Evolutionary conservation across 2,113 vertebrate species (phyloP).

Genomic region (Fregata magnificens): DNA sequence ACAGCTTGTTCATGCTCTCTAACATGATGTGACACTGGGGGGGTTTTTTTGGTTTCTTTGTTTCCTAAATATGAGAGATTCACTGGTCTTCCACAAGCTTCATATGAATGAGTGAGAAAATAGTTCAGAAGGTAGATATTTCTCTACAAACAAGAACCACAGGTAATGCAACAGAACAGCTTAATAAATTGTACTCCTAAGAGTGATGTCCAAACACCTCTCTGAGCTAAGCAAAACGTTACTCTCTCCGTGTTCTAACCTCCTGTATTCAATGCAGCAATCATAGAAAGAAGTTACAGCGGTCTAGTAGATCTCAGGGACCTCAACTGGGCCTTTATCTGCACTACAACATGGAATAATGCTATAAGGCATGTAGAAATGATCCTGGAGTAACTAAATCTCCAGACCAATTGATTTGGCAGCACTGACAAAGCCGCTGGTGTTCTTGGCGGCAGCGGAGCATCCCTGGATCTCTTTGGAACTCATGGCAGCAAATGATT

Average conservation of each 20-base stretch:
- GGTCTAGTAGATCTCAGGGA: not conserved
- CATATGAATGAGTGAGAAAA: not conserved
- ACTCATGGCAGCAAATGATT: not conserved
- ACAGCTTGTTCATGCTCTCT: not conserved
- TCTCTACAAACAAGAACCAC: not conserved
- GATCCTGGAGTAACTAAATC: not conserved
- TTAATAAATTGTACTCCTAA: not conserved
- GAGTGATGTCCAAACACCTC: not conserved
- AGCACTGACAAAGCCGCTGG: not conserved
- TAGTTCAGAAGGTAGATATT: not conserved
- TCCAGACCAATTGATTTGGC: not conserved
- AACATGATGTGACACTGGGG: not conserved
- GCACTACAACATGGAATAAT: not conserved
- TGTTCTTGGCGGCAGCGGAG: not conserved
- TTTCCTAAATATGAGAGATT: not conserved
- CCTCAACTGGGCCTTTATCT: not conserved
- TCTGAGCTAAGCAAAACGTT: not conserved
- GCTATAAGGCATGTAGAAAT: not conserved
- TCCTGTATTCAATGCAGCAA: not conserved
- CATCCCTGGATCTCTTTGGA: not conserved
- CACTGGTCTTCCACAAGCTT: not conserved
- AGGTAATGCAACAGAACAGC: not conserved
- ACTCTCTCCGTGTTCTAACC: not conserved
- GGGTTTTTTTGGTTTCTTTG: not conserved
- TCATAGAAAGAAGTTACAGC: not conserved